Percentiles rank a stretch among this genome's conserved stretches.
phyloP scores from a whole-genome alignment of 1,140 invertebrate species.

The Scaptomyza pallida region DNA sequence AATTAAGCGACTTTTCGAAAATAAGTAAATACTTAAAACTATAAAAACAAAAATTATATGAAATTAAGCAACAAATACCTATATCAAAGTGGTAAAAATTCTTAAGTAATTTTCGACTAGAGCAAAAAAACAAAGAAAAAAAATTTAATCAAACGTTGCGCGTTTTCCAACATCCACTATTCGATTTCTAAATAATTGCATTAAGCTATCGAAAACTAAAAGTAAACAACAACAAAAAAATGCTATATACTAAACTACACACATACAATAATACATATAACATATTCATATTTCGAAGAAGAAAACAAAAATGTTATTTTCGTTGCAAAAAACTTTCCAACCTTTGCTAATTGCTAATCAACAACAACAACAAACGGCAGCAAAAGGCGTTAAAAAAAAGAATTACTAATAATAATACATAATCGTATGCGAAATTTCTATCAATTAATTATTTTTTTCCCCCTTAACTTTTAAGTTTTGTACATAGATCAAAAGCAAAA shows the following conservation, averaged over 20 bases:
- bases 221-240: too few relatives aligned
- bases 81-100: slow-evolving; percentile 50
- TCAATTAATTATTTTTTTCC: slow-evolving; percentile 32
- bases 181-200: slow-evolving; percentile 76
- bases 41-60: slow-evolving; percentile 50
- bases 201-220: slow-evolving; percentile 67
- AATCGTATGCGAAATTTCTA: slow-evolving; percentile 27
- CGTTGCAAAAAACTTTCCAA: slow-evolving; percentile 27
- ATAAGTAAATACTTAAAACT: slow-evolving; percentile 23
- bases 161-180: slow-evolving; percentile 70
- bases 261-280: slow-evolving; percentile 32
- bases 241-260: slow-evolving; percentile 74
- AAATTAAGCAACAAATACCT: slow-evolving; percentile 47
- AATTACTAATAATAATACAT: slow-evolving; percentile 14
- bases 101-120: slow-evolving; percentile 79
- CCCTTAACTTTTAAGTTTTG: slow-evolving; percentile 68
- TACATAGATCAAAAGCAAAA: slow-evolving; percentile 65
- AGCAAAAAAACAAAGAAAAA: slow-evolving; percentile 34
- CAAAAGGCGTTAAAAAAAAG: not conserved
- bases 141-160: slow-evolving; percentile 70
- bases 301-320: slow-evolving; percentile 46
- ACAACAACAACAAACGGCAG: slow-evolving; percentile 12
- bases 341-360: slow-evolving; percentile 26
- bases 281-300: slow-evolving; percentile 42
- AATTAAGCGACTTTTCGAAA: slow-evolving; percentile 48